phyloP scores from a whole-genome alignment of 1,140 invertebrate genomes.

The Portunus trituberculatus region DNA sequence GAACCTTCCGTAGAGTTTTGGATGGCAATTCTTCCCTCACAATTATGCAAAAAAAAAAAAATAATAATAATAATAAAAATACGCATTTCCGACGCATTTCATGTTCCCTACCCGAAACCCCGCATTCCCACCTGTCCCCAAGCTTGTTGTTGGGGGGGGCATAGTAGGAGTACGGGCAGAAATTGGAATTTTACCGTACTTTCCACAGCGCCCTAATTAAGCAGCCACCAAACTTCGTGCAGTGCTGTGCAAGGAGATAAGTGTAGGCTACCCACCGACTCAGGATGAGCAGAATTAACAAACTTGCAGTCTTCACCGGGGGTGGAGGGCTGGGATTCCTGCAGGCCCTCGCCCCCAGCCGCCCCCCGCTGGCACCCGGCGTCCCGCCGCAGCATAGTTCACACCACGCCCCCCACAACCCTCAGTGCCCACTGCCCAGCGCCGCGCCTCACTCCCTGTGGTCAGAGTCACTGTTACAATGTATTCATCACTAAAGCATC shows the following conservation, averaged over 20 bases:
- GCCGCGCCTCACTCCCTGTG: too few relatives aligned
- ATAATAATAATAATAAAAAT: too few relatives aligned
- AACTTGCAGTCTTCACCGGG: slow-evolving; percentile 67
- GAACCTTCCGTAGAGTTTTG: too few relatives aligned
- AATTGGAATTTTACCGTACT: background rate
- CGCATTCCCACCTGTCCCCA: too few relatives aligned
- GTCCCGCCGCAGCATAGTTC: slow-evolving; percentile 50
- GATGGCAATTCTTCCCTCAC: too few relatives aligned
- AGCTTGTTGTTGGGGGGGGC: background rate
- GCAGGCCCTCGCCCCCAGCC: slow-evolving; percentile 28
- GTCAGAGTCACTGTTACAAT: too few relatives aligned
- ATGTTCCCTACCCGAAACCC: too few relatives aligned
- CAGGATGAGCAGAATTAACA: slow-evolving; percentile 65
- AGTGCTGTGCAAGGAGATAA: background rate
- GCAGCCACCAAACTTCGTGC: background rate
- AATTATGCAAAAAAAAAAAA: too few relatives aligned
- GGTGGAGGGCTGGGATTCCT: slow-evolving; percentile 55
- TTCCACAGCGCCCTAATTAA: background rate
- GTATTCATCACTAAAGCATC: too few relatives aligned
- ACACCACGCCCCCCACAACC: background rate
- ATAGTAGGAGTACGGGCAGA: background rate
- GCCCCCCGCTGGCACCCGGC: slow-evolving; percentile 30
- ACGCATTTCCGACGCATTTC: too few relatives aligned
- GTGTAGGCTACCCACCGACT: slow-evolving; percentile 36
- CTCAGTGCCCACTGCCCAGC: background rate